A percentile compares a stretch with the other conserved stretches of the same genome.
Evolutionary conservation across 2,797 vertebrate genomes (phyloP).

Genomic region (Buceros bicornis): DNA sequence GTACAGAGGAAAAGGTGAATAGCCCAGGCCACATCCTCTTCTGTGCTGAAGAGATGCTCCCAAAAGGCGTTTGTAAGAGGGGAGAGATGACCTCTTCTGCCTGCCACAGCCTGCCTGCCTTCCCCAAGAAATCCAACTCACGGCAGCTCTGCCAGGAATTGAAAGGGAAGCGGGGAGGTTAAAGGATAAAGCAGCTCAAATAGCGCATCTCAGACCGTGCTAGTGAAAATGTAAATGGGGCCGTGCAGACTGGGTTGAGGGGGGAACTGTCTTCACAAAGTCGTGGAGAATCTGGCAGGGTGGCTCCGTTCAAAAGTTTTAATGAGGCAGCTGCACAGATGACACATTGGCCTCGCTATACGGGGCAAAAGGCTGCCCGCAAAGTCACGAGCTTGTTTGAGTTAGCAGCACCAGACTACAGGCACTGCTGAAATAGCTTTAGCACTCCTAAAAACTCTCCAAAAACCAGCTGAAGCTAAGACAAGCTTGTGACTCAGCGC

Average conservation of each 20-base stretch:
- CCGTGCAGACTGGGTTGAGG: background rate
- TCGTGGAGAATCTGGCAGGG: background rate
- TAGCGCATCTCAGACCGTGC: background rate
- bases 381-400: background rate
- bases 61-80: background rate
- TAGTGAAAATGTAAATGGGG: background rate
- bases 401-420: background rate
- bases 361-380: background rate
- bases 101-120: background rate
- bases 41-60: background rate
- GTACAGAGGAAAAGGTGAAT: background rate
- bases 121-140: background rate
- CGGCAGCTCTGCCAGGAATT: background rate
- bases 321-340: background rate
- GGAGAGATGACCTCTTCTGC: background rate
- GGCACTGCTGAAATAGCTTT: background rate
- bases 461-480: background rate
- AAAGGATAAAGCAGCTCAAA: background rate
- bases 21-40: background rate
- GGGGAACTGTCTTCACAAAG: background rate
- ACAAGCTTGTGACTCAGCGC: background rate
- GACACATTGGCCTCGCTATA: accelerated
- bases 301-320: background rate
- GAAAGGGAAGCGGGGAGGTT: background rate
- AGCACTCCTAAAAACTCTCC: background rate